Conservation (phyloP, 2,113 vertebrate genomes). For the Hypocryptadius cinnamomeus region DNA sequence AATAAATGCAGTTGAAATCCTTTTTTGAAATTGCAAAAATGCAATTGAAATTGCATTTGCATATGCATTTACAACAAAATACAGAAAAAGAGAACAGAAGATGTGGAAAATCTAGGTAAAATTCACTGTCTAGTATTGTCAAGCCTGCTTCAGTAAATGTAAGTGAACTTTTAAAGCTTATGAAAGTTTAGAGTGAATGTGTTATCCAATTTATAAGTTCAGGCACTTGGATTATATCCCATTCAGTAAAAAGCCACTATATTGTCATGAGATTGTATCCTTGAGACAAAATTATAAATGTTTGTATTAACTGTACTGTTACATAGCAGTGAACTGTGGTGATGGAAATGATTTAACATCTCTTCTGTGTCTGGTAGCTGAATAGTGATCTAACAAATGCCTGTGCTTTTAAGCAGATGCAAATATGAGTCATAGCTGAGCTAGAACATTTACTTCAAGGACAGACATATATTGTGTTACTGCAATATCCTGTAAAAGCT, state of each 20-base stretch:
- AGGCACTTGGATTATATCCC: neutral
- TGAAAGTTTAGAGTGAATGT: neutral
- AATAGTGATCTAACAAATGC: neutral
- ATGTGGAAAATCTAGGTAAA: neutral
- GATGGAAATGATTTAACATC: neutral
- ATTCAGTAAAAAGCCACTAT: neutral
- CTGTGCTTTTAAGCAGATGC: neutral
- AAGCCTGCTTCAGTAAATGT: neutral
- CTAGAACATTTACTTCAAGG: slow-evolving; percentile 28
- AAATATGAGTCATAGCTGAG: slow-evolving; percentile 13
- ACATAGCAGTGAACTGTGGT: neutral
- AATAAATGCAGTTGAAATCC: neutral
- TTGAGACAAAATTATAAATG: neutral
- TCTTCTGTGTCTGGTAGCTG: neutral
- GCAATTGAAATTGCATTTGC: neutral
- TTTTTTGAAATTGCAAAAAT: too few relatives aligned
- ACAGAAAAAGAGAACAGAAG: neutral
- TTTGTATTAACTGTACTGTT: neutral
- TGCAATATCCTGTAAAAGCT: slow-evolving; percentile 1
- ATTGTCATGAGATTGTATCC: neutral
- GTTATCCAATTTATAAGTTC: neutral
- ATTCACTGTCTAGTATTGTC: neutral
- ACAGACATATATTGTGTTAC: neutral
- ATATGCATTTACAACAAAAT: neutral
- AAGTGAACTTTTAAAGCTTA: neutral